A percentile compares a stretch with the other conserved stretches of the same genome.
These are phyloP conservation scores for Temnothorax curvispinosus DNA, from an alignment of 1,140 invertebrate species.

Conservation along the genomic window DNA sequence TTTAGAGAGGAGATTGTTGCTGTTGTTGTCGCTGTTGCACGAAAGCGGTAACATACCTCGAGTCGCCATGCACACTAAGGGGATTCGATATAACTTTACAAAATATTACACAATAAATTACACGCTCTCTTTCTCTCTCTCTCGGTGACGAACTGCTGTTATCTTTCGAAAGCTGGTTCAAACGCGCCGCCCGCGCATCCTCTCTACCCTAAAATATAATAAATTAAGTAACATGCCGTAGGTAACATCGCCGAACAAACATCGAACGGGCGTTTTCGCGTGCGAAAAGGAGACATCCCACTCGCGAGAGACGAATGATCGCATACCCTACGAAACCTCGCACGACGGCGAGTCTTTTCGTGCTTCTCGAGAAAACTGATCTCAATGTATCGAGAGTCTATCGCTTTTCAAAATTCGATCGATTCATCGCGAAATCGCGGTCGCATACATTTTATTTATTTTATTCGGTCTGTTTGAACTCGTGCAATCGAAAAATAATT, in stretches of 20 bases:
- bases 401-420: constrained; percentile 1
- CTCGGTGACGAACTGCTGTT: constrained; percentile 32
- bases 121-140: constrained; percentile 12
- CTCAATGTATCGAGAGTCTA: background rate
- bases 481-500: background rate
- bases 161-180: constrained; percentile 10
- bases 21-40: constrained; percentile 33
- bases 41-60: constrained; percentile 55
- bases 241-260: constrained; percentile 45
- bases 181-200: background rate
- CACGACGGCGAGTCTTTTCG: background rate
- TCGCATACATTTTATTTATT: background rate
- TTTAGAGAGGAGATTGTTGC: constrained; percentile 35
- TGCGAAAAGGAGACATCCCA: background rate
- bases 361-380: background rate
- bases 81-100: constrained; percentile 52
- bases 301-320: constrained; percentile 6
- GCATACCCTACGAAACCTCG: background rate
- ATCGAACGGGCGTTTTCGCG: constrained; percentile 13
- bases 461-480: background rate
- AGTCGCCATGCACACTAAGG: constrained; percentile 47
- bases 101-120: constrained; percentile 60
- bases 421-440: background rate
- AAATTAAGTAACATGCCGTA: constrained; percentile 56
- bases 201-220: constrained; percentile 48